These are phyloP conservation scores for Diorhabda carinulata DNA, from an alignment of 1,140 invertebrate genomes.

Conservation along the genomic window DNA sequence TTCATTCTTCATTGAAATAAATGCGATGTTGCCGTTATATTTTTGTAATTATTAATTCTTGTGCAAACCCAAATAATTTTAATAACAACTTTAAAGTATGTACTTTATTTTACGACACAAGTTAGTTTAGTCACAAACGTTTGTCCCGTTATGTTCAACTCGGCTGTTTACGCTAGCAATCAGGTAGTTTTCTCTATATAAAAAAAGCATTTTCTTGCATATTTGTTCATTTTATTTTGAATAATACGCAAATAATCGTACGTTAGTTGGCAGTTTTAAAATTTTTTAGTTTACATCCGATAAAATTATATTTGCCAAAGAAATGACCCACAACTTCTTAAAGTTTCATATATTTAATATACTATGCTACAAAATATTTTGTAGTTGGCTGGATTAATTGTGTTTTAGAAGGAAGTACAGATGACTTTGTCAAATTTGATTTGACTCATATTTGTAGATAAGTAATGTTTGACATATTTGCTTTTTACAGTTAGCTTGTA, in stretches of 20 bases:
- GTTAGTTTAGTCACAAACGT: too few species aligned
- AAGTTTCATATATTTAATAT: too few species aligned
- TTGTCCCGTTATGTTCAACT: too few species aligned
- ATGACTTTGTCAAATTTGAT: slow-evolving; percentile 6
- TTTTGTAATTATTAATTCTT: background rate
- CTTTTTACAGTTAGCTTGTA: slow-evolving; percentile 46
- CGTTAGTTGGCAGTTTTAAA: too few species aligned
- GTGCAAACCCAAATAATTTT: background rate
- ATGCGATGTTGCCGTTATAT: background rate
- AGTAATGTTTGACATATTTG: slow-evolving; percentile 19
- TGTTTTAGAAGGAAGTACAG: slow-evolving; percentile 12
- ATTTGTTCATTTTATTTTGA: too few species aligned
- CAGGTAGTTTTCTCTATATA: too few species aligned
- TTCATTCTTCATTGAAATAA: background rate
- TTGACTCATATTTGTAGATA: slow-evolving; percentile 11
- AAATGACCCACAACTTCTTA: too few species aligned
- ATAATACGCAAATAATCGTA: too few species aligned
- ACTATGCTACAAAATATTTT: background rate
- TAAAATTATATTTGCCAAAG: too few species aligned
- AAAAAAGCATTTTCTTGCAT: too few species aligned
- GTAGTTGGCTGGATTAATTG: background rate
- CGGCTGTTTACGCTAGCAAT: too few species aligned
- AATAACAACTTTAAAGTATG: background rate
- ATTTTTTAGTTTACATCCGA: too few species aligned
- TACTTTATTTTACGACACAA: background rate